Evolutionary conservation across 2,888 invertebrate genomes (phyloP).

Genomic region (Drosophila anceps): DNA sequence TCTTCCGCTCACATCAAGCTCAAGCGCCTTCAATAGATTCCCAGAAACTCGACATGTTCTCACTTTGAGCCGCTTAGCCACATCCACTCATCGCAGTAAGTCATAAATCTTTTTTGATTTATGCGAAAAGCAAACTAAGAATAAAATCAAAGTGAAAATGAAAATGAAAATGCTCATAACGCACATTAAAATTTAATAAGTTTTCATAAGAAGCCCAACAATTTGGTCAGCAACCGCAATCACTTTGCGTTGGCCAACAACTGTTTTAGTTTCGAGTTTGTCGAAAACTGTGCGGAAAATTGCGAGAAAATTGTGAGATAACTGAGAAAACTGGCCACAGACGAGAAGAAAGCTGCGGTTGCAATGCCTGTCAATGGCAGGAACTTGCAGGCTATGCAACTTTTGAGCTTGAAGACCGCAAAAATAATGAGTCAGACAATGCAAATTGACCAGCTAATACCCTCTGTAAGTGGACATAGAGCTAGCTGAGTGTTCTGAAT

Average conservation of each 20-base stretch:
- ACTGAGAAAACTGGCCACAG: slow-evolving; percentile 32
- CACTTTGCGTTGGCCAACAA: slow-evolving; percentile 58
- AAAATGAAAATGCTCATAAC: slow-evolving; percentile 11
- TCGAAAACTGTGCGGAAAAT: slow-evolving; percentile 6
- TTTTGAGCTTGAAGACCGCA: slow-evolving; percentile 23
- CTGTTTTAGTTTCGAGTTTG: slow-evolving; percentile 34
- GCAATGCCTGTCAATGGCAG: slow-evolving; percentile 48
- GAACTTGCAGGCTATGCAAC: slow-evolving; percentile 19
- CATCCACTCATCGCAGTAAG: slow-evolving; percentile 11
- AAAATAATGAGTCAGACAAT: neutral
- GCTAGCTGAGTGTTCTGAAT: neutral
- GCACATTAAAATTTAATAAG: slow-evolving; percentile 46
- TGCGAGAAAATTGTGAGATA: slow-evolving; percentile 9
- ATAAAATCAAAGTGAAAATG: neutral
- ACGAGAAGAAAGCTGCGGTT: slow-evolving; percentile 51
- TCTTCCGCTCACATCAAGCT: neutral
- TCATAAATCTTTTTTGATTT: slow-evolving; percentile 9
- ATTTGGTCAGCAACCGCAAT: slow-evolving; percentile 56
- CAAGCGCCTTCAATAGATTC: neutral
- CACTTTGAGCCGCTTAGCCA: slow-evolving; percentile 8
- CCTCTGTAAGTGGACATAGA: slow-evolving; percentile 6
- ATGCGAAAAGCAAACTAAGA: neutral
- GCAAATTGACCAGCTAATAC: slow-evolving; percentile 1
- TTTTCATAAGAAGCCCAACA: slow-evolving; percentile 21
- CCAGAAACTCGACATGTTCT: neutral